These are phyloP conservation scores for Orchesella flavescens DNA, from an alignment of 2,888 invertebrate species.

Conservation along the genomic window DNA sequence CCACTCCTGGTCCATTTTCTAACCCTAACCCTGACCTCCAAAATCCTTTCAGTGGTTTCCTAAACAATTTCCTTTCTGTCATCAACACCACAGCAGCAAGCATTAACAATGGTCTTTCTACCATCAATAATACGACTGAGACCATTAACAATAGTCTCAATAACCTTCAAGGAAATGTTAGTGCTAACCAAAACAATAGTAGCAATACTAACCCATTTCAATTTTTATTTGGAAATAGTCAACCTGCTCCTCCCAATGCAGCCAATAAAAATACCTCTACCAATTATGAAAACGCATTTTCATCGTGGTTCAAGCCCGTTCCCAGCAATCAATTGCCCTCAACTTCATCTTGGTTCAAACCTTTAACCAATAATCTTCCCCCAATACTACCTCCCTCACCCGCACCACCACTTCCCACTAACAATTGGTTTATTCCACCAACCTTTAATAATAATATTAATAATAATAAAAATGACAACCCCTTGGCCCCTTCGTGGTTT, in stretches of 20 bases:
- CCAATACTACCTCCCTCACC: background rate
- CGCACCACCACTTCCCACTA: background rate
- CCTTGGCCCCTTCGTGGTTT: constrained; percentile 23
- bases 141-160: background rate
- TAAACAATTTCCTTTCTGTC: constrained; percentile 16
- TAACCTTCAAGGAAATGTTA: background rate
- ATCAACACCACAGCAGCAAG: constrained; percentile 2
- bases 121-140: background rate
- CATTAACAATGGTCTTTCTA: too few relatives aligned
- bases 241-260: background rate
- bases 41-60: background rate
- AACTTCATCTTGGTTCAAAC: constrained; percentile 34
- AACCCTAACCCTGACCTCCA: too few relatives aligned
- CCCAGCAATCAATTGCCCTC: background rate
- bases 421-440: too few relatives aligned
- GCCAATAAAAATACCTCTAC: background rate
- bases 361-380: constrained; percentile 19
- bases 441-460: constrained; percentile 2
- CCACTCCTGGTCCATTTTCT: too few relatives aligned
- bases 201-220: constrained; percentile 25
- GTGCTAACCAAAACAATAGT: background rate
- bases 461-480: background rate
- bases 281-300: constrained; percentile 8
- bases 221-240: constrained; percentile 25
- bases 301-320: constrained; percentile 28